Evolutionary conservation across 1,140 invertebrate species (phyloP).

Genomic region (Sminthurinus signatus): DNA sequence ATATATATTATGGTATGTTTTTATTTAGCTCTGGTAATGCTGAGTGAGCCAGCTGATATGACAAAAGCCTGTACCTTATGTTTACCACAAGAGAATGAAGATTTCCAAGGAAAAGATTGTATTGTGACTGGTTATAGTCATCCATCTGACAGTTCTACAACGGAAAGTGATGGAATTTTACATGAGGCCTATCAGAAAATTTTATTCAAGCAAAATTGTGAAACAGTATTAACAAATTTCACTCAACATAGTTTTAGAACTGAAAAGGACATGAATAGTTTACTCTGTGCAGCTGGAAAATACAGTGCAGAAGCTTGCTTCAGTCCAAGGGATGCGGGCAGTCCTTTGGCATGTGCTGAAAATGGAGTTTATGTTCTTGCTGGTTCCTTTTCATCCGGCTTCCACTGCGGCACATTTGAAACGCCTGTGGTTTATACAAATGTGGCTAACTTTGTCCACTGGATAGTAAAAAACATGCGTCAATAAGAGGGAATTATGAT

Average conservation of each 20-base stretch:
- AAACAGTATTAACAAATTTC: slow-evolving; percentile 5
- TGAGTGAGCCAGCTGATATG: slow-evolving; percentile 14
- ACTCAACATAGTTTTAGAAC: slow-evolving; percentile 3
- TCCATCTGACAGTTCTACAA: slow-evolving; percentile 17
- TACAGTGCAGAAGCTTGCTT: slow-evolving; percentile 35
- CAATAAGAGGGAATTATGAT: background rate
- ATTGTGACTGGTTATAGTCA: slow-evolving; percentile 35
- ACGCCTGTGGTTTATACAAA: slow-evolving; percentile 31
- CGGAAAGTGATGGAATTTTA: slow-evolving; percentile 26
- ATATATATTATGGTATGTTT: background rate
- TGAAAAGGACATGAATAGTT: slow-evolving; percentile 17
- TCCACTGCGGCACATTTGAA: slow-evolving; percentile 29
- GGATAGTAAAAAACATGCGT: slow-evolving; percentile 18
- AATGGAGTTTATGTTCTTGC: slow-evolving; percentile 13
- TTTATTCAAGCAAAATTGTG: slow-evolving; percentile 18
- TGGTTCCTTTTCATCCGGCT: slow-evolving; percentile 33
- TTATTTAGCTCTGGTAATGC: slow-evolving; percentile 19
- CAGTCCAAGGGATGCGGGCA: slow-evolving; percentile 33
- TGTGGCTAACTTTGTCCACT: slow-evolving; percentile 12
- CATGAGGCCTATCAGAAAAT: slow-evolving; percentile 39
- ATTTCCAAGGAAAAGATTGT: slow-evolving; percentile 23
- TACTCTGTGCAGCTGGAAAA: slow-evolving; percentile 34
- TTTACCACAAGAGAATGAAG: slow-evolving; percentile 16
- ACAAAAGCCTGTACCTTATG: slow-evolving; percentile 27
- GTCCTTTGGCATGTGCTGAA: slow-evolving; percentile 26